Base-by-base conservation (phyloP, 2,888 invertebrate species). In the Herminia tarsipennalis region DNA sequence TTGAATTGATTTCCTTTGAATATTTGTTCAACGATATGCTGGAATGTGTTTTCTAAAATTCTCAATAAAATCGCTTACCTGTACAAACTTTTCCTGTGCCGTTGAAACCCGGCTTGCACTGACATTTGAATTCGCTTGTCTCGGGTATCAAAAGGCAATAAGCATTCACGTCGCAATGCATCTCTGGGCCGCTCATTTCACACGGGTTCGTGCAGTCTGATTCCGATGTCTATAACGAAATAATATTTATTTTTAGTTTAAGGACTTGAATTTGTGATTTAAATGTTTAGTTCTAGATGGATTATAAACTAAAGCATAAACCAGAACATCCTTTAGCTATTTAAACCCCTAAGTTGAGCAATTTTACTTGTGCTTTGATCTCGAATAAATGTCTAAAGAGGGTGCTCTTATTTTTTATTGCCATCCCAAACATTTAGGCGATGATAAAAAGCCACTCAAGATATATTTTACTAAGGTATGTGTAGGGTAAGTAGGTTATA, bases 91-190 rank as follows among this genome's bases (percentile, higher is more conserved):
- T 93, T 42, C 97, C 98, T 12, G 96, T 96, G 59, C 97, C 97
- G 76, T 97, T 97, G 89, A 96, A 98, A 0, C 98, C 98, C 0
- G 97, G 96, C 73, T 98, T 98, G 83, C 98, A 98, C 77, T 97
- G 96, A 77, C 98, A 98, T 70, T 95, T 95, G 91, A 97, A 97
- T 70, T 96, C 96, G 60, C 94, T 95, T 5, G 95, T 96, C 78
- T 97, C 97, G 0, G 95, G 94, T 37, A 96, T 94, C 53, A 97
- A 92, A 3, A 98, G 92, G 74, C 98, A 98, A 77, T 96, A 95
- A 0, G 98, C 97, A 78, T 98, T 97, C 0, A 93, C 87, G 80
- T 98, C 96, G 70, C 98, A 98, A 65, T 96, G 95, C 91, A 96
- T 96, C 67, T 96, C 95, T 0, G 94, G 93, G 24, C 95, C 96